Evolutionary conservation across 2,113 vertebrate genomes (phyloP).

Genomic region (Ictalurus punctatus): DNA sequence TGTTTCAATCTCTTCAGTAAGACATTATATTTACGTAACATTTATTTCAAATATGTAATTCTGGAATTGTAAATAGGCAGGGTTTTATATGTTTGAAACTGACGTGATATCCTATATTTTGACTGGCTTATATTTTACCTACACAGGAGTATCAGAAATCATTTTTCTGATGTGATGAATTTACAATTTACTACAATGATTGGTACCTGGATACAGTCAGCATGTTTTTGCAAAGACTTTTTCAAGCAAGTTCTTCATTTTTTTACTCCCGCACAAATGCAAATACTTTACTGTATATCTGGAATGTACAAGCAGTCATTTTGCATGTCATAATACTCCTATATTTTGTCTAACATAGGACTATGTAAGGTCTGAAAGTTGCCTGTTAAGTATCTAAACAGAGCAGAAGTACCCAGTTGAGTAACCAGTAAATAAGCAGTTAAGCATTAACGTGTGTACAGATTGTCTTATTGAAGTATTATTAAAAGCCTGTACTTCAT

Average conservation of each 20-base stretch:
- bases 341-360: neutral
- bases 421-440: neutral
- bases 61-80: constrained; percentile 39
- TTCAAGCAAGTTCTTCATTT: neutral
- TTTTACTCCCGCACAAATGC: neutral
- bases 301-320: constrained; percentile 4
- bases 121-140: constrained; percentile 27
- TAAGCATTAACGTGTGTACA: neutral
- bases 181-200: neutral
- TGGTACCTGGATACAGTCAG: neutral
- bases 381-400: constrained; percentile 16
- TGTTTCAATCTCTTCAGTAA: neutral
- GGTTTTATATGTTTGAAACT: constrained; percentile 37
- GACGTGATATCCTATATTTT: constrained; percentile 22
- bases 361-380: neutral
- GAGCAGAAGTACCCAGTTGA: neutral
- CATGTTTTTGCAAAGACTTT: constrained; percentile 5
- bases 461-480: neutral
- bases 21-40: neutral
- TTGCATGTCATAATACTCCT: constrained; percentile 19
- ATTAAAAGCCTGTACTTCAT: neutral
- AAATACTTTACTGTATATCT: neutral
- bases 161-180: constrained; percentile 3
- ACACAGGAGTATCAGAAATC: neutral
- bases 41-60: constrained; percentile 13